Evolutionary conservation across 2,113 vertebrate species (phyloP), one percentile per base, ranked within the genome.

Genomic region (Thermophis baileyi): DNA sequence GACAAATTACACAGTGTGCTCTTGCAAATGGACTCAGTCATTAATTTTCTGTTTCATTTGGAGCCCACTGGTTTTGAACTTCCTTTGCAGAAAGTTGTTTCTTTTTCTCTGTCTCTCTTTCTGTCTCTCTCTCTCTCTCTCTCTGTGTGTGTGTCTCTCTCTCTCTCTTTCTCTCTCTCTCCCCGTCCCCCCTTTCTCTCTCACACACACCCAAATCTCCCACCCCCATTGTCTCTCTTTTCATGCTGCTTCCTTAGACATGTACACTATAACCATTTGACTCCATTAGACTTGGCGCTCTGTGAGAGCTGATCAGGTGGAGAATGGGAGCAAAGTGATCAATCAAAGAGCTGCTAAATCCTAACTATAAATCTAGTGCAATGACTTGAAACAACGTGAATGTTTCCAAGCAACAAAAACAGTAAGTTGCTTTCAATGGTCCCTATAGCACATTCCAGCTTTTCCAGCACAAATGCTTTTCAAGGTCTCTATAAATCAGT

Each of bases 271-370:
- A 96, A 95, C 96, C 97, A 90, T 96, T 96, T 92, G 94, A 92
- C 94, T 97, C 97, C 96, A 94, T 97, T 97, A 97, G 97, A 97
- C 95, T 91, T 93, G 95, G 94, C 47, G 86, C 93, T 92, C 92
- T 94, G 94, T 93, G 94, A 92, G 95, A 97, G 92, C 95, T 96
- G 1, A 54, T 96, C 95, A 94, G 87, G 93, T 93, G 69, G 96
- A 81, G 95, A 97, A 89, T 92, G 94, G 95, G 94, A 96, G 94
- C 97, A 93, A 97, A 96, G 94, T 96, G 96, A 98, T 97, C 89
- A 92, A 96, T 97, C 97, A 97, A 97, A 96, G 93, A 94, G 96
- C 96, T 97, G 95, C 95, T 97, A 97, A 97, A 96, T 97, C 94
- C 86, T 93, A 94, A 95, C 95, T 95, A 96, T 97, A 97, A 97